These are phyloP conservation scores for Ptychodera flava DNA, from an alignment of 35 echinoderm and acorn worm genomes.

Conservation along the genomic window DNA sequence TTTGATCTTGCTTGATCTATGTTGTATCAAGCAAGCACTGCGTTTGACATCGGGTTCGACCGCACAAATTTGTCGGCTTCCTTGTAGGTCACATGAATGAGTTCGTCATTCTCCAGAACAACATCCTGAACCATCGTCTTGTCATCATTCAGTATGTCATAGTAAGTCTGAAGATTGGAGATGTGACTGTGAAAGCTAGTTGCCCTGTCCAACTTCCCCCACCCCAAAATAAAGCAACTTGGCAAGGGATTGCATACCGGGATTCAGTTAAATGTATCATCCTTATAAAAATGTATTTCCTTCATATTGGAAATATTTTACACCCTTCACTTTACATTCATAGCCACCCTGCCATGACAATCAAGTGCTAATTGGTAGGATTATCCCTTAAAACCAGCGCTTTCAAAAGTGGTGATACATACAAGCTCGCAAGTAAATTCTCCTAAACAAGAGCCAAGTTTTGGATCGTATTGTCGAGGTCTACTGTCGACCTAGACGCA, in stretches of 20 bases:
- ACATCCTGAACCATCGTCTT: no score
- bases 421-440: constrained; percentile 51
- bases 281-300: background rate
- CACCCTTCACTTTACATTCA: constrained; percentile 17
- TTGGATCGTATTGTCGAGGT: constrained; percentile 12
- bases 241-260: background rate
- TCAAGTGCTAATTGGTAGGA: constrained; percentile 14
- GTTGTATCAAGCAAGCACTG: constrained; percentile 58
- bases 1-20: constrained; percentile 51
- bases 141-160: background rate
- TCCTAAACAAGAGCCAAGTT: constrained; percentile 41
- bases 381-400: constrained; percentile 44
- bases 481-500: constrained; percentile 31
- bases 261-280: background rate
- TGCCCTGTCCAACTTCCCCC: constrained; percentile 11
- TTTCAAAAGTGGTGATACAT: constrained; percentile 29
- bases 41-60: constrained; percentile 20
- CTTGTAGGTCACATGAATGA: background rate
- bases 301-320: constrained; percentile 2
- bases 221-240: background rate
- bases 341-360: background rate
- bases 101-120: background rate
- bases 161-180: background rate
- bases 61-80: background rate
- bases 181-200: background rate